Percentiles rank a stretch among this genome's conserved stretches.
Evolutionary conservation across 2,113 vertebrate genomes (phyloP).

Genomic region (Heliornis fulica): DNA sequence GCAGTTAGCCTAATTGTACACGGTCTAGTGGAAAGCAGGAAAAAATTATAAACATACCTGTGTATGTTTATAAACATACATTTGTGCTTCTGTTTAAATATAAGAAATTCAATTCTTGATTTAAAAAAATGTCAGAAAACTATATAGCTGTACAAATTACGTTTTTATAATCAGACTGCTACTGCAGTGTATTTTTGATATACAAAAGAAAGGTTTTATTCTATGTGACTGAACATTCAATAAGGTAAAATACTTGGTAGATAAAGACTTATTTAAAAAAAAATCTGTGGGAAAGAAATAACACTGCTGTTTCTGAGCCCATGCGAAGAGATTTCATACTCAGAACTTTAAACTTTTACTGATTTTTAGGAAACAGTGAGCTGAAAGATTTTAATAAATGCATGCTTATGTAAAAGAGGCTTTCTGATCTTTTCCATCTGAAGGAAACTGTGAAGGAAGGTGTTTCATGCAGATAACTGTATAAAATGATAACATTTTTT

Average conservation of each 20-base stretch:
- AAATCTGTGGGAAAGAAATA: neutral
- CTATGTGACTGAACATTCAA: neutral
- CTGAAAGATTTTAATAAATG: constrained; percentile 52
- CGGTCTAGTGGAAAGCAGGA: neutral
- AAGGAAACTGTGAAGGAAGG: neutral
- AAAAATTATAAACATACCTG: neutral
- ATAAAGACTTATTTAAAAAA: neutral
- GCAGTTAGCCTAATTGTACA: neutral
- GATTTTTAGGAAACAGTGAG: neutral
- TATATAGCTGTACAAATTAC: neutral
- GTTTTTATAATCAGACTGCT: neutral
- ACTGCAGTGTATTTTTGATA: neutral
- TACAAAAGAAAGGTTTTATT: neutral
- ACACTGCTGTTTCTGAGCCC: neutral
- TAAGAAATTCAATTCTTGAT: neutral
- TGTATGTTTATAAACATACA: neutral
- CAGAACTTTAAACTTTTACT: neutral
- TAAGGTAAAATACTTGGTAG: neutral
- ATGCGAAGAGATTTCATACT: neutral
- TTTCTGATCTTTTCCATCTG: constrained; percentile 9
- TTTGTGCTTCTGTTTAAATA: neutral
- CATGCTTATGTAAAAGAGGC: constrained; percentile 10
- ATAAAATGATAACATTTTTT: neutral
- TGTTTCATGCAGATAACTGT: neutral
- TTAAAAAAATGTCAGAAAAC: neutral